These are phyloP conservation scores for Protobothrops mucrosquamatus DNA, from an alignment of 2,113 vertebrate genomes.

Conservation along the genomic window DNA sequence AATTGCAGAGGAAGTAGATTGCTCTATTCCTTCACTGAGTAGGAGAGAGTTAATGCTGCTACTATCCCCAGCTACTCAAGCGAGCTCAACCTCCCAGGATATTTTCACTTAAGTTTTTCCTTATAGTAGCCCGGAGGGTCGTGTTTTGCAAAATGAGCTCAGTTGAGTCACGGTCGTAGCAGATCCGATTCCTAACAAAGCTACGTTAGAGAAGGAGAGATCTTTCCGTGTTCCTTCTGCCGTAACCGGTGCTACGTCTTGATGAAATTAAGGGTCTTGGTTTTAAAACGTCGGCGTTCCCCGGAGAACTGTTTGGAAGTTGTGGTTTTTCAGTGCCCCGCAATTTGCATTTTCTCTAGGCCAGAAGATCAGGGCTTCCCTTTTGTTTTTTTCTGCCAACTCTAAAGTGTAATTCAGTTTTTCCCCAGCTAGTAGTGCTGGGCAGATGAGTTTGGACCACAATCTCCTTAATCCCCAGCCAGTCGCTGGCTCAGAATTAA, in stretches of 20 bases:
- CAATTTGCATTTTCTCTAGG: background rate
- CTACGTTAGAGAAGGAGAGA: background rate
- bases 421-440: background rate
- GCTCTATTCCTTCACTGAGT: background rate
- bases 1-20: accelerated
- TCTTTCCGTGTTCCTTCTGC: background rate
- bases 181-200: accelerated
- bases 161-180: background rate
- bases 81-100: background rate
- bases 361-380: background rate
- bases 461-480: background rate
- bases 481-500: background rate
- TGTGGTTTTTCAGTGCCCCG: background rate
- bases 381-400: slow-evolving; percentile 66
- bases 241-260: slow-evolving; percentile 20
- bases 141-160: background rate
- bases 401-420: slow-evolving; percentile 56
- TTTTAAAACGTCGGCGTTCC: slow-evolving; percentile 32
- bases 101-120: background rate
- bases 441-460: background rate
- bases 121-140: background rate
- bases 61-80: background rate
- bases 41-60: too few relatives aligned
- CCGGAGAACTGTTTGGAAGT: background rate
- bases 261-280: slow-evolving; percentile 8